Conservation (phyloP, 2,797 vertebrate genomes). For the Gymnoscopelus braueri region DNA sequence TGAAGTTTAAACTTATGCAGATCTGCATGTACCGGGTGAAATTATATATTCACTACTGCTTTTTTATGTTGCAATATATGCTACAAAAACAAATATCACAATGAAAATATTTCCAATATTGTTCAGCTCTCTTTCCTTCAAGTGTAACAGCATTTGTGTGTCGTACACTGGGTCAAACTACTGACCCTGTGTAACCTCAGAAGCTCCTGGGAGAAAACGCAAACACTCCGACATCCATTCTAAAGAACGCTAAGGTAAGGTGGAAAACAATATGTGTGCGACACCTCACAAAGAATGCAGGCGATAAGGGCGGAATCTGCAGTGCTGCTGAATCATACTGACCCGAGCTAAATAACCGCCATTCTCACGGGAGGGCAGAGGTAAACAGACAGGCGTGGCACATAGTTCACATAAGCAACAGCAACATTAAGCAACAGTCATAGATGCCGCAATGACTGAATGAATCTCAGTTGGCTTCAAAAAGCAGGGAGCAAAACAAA, state of each 20-base stretch:
- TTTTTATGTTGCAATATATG: too few species aligned
- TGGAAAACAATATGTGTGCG: neutral
- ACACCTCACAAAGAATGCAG: neutral
- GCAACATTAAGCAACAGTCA: too few species aligned
- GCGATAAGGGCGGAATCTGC: neutral
- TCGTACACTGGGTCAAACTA: neutral
- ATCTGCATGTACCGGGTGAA: too few species aligned
- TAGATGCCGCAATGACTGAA: neutral
- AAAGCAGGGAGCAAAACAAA: neutral
- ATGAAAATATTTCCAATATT: too few species aligned
- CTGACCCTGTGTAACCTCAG: neutral
- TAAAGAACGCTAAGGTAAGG: neutral
- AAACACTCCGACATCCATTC: slow-evolving; percentile 4
- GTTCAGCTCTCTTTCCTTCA: too few species aligned
- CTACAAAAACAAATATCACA: too few species aligned
- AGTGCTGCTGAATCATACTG: too few species aligned
- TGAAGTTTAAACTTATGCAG: too few species aligned
- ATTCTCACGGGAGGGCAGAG: neutral
- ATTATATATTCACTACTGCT: too few species aligned
- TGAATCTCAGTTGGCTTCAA: neutral
- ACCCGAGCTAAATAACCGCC: neutral
- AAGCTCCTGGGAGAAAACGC: neutral
- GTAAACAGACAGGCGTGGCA: neutral
- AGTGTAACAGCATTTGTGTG: too few species aligned
- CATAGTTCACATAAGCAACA: neutral